These are phyloP conservation scores for Sipha flava DNA, from an alignment of 1,140 invertebrate species.

Conservation along the genomic window DNA sequence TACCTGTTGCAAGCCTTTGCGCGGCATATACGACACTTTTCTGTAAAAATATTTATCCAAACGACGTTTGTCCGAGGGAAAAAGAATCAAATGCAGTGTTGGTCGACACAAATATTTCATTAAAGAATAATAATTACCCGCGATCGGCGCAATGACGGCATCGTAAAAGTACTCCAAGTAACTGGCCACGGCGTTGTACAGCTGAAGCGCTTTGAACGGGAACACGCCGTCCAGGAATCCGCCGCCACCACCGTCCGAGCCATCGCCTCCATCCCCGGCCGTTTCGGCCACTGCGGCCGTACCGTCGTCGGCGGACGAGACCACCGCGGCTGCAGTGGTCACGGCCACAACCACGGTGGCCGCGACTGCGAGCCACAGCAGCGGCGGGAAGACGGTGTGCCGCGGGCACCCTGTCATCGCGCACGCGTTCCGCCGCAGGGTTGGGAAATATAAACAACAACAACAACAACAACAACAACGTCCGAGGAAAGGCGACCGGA, in stretches of 20 bases:
- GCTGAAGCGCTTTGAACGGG: background rate
- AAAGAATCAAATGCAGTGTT: too few relatives aligned
- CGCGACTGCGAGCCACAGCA: background rate
- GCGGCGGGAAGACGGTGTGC: background rate
- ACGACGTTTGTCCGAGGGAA: too few relatives aligned
- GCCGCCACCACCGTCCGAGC: background rate
- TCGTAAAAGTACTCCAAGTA: slow-evolving; percentile 9
- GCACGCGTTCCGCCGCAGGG: too few relatives aligned
- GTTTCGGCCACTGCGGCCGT: background rate
- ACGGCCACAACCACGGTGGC: background rate
- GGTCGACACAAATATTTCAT: too few relatives aligned
- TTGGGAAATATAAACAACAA: too few relatives aligned
- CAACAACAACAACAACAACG: too few relatives aligned
- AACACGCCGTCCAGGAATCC: background rate
- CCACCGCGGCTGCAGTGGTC: background rate
- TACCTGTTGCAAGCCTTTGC: too few relatives aligned
- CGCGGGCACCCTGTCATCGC: too few relatives aligned
- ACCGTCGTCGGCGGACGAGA: background rate
- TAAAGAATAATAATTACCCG: too few relatives aligned
- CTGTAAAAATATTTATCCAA: too few relatives aligned
- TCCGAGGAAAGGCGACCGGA: too few relatives aligned
- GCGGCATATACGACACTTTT: too few relatives aligned
- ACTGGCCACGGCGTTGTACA: background rate
- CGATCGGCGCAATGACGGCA: background rate
- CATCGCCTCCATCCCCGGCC: background rate